phyloP scores from a whole-genome alignment of 2,888 invertebrate genomes.

The Hesperia comma region DNA sequence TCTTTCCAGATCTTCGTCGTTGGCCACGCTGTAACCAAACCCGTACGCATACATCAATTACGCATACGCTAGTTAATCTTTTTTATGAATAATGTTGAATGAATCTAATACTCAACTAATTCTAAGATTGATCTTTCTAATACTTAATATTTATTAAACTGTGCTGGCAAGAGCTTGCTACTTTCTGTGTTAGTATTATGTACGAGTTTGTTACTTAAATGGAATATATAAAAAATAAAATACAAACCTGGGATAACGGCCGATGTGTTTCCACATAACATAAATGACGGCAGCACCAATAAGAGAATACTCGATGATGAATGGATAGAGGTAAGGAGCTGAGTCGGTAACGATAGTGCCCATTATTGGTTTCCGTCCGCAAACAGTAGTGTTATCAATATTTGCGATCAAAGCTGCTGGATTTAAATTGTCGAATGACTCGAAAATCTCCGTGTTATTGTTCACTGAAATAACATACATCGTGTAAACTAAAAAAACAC shows the following conservation, averaged over 20 bases:
- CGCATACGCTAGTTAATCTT: constrained; percentile 43
- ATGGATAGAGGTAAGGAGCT: constrained; percentile 97
- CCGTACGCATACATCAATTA: constrained; percentile 66
- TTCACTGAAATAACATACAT: constrained; percentile 64
- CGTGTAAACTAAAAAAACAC: not conserved
- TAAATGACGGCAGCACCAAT: constrained; percentile 98
- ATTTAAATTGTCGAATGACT: constrained; percentile 84
- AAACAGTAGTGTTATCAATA: constrained; percentile 85
- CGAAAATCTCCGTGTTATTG: constrained; percentile 76
- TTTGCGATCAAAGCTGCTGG: constrained; percentile 85
- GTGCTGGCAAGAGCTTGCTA: constrained; percentile 25
- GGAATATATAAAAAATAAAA: constrained; percentile 11
- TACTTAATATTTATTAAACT: constrained; percentile 14
- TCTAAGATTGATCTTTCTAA: constrained; percentile 27
- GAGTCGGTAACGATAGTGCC: constrained; percentile 96
- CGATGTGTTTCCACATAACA: constrained; percentile 98
- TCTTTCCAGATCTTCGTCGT: constrained; percentile 94
- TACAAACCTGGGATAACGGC: constrained; percentile 90
- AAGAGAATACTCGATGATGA: constrained; percentile 97
- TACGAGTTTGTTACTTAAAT: constrained; percentile 35
- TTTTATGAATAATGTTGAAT: constrained; percentile 20
- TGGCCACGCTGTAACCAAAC: constrained; percentile 83
- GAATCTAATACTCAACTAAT: constrained; percentile 21
- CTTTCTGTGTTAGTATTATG: constrained; percentile 32
- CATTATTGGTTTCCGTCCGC: constrained; percentile 94